Percentiles rank a stretch among this genome's conserved stretches.
phyloP scores from a whole-genome alignment of 2,888 invertebrate genomes.

The Rotaria sp. region DNA sequence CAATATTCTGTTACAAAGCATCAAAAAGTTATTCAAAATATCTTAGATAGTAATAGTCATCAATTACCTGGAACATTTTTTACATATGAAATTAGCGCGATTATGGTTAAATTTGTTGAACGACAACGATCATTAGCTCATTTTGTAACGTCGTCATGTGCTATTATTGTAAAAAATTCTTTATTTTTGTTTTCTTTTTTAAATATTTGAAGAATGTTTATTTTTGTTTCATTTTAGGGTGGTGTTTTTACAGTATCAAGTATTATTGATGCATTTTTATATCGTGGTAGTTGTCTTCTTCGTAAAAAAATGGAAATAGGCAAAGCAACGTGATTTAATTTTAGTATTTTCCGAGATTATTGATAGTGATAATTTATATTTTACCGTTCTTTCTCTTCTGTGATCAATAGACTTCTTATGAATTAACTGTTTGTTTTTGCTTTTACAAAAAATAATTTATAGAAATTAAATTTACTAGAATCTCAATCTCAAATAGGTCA shows the following conservation, averaged over 20 bases:
- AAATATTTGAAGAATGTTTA: neutral
- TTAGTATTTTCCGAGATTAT: neutral
- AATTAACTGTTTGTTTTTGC: too few species aligned
- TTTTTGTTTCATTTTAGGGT: neutral
- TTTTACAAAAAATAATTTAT: too few species aligned
- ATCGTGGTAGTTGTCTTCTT: slow-evolving; percentile 21
- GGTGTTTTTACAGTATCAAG: slow-evolving; percentile 39
- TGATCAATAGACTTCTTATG: neutral
- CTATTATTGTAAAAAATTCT: slow-evolving; percentile 66
- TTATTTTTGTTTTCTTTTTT: neutral
- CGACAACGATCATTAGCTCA: slow-evolving; percentile 72
- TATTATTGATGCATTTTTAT: slow-evolving; percentile 32
- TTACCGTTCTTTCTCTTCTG: neutral
- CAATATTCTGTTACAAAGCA: slow-evolving; percentile 94
- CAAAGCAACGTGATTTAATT: neutral
- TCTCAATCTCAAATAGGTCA: too few species aligned
- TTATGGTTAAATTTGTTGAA: slow-evolving; percentile 94
- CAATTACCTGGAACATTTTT: slow-evolving; percentile 91
- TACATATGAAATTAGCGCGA: slow-evolving; percentile 86
- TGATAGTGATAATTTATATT: neutral
- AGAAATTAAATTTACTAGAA: too few species aligned
- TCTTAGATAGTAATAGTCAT: slow-evolving; percentile 48
- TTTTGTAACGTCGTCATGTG: slow-evolving; percentile 87
- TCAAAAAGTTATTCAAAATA: slow-evolving; percentile 61
- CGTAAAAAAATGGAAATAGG: neutral